These are phyloP conservation scores for Dexiosoma caninum DNA, from an alignment of 2,888 invertebrate species.

Conservation along the genomic window DNA sequence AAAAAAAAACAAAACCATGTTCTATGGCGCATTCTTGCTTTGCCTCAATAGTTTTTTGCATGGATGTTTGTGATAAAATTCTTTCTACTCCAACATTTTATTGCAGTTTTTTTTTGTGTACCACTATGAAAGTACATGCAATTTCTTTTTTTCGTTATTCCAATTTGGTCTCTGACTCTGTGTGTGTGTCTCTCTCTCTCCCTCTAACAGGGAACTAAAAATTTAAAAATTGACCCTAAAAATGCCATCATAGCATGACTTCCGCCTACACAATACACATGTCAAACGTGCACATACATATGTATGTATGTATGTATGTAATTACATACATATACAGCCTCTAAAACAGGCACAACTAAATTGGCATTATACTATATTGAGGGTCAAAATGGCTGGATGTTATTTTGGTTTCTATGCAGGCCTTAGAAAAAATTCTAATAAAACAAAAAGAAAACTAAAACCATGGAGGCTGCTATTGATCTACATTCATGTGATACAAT, in stretches of 20 bases:
- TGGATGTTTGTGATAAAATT: neutral
- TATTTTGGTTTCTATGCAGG: constrained; percentile 8
- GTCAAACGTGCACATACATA: too few species aligned
- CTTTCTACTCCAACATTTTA: neutral
- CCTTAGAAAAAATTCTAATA: neutral
- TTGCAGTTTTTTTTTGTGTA: constrained; percentile 31
- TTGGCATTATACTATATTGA: neutral
- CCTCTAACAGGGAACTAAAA: neutral
- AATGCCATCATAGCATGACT: constrained; percentile 31
- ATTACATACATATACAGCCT: neutral
- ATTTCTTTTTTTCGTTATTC: constrained; percentile 17
- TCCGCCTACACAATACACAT: constrained; percentile 22
- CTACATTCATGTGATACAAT: constrained; percentile 37
- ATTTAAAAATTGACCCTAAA: constrained; percentile 34
- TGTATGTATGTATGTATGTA: too few species aligned
- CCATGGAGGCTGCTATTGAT: constrained; percentile 35
- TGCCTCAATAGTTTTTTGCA: neutral
- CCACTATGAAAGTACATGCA: constrained; percentile 29
- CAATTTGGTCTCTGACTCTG: neutral
- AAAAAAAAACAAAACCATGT: constrained; percentile 1
- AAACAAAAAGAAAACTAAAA: too few species aligned
- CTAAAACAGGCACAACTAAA: neutral
- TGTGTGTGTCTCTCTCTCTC: neutral
- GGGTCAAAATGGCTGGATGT: constrained; percentile 10
- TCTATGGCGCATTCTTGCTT: neutral